A percentile compares a stretch with the other conserved stretches of the same genome.
These are phyloP conservation scores for cat (Felis catus) DNA, from an alignment of 2,113 vertebrate genomes.

Conservation along the genomic window F.catus_Fca126_mat1.0 CM031413.1:28190501-28191000, in stretches of 20 bases:
- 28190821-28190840: background rate
- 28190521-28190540: background rate
- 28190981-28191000: background rate
- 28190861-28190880: background rate
- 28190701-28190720: background rate
- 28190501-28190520: background rate
- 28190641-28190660: background rate
- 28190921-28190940: background rate
- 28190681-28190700: background rate
- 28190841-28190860: background rate
- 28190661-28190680: background rate
- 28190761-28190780: background rate
- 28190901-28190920: conserved; percentile 17
- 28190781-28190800: background rate
- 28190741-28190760: background rate
- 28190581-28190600: background rate
- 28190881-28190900: background rate
- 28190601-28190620: background rate
- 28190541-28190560: background rate
- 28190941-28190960: conserved; percentile 4
- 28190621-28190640: background rate
- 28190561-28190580: background rate
- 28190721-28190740: background rate
- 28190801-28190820: background rate
- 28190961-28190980: background rate